Evolutionary conservation across 2,888 invertebrate genomes (phyloP).

Genomic region (Matsumyia berberina): DNA sequence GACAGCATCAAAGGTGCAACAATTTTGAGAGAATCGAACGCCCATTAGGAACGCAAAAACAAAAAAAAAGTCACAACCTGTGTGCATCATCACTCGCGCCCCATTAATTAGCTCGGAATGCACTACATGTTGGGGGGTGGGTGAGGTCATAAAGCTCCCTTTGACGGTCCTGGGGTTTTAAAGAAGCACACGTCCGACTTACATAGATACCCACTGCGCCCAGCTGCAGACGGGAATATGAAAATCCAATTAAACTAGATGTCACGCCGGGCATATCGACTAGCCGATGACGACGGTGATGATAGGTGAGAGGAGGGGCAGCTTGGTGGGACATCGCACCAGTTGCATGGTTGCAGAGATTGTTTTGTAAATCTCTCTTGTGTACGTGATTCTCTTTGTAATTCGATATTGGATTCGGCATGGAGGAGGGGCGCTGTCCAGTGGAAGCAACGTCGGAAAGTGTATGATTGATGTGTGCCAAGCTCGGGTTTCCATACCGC

Average conservation of each 20-base stretch:
- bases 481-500: constrained; percentile 14
- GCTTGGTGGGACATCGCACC: constrained; percentile 6
- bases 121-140: not conserved
- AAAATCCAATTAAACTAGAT: constrained; percentile 58
- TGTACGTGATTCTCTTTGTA: constrained; percentile 11
- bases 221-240: constrained; percentile 28
- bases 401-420: constrained; percentile 32
- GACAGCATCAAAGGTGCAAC: constrained; percentile 18
- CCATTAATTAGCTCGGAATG: constrained; percentile 34
- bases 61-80: not conserved
- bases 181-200: constrained; percentile 35
- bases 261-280: constrained; percentile 30
- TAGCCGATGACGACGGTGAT: constrained; percentile 27
- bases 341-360: constrained; percentile 40
- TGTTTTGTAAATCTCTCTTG: constrained; percentile 47
- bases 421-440: not conserved
- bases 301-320: constrained; percentile 33
- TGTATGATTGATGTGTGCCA: constrained; percentile 44
- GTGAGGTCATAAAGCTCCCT: constrained; percentile 29
- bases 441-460: constrained; percentile 35
- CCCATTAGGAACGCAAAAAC: not conserved
- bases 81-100: constrained; percentile 24
- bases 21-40: not conserved
- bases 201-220: constrained; percentile 1
- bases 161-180: constrained; percentile 3